Evolutionary conservation across 2,888 invertebrate species (phyloP).

Genomic region (Catocala fraxini): DNA sequence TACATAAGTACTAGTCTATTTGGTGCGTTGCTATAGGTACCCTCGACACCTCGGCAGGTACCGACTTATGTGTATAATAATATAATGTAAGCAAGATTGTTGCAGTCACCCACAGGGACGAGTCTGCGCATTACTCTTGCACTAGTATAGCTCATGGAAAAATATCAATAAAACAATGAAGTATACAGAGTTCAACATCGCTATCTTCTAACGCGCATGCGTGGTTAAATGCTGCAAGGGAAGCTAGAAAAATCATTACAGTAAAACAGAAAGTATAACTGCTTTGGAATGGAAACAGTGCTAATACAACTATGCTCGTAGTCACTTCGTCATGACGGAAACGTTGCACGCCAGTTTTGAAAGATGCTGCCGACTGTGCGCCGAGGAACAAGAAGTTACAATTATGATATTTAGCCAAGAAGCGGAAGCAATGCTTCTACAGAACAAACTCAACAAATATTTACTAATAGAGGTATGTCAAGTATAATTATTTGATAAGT

Average conservation of each 20-base stretch:
- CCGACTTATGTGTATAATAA: not conserved
- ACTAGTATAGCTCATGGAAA: slow-evolving; percentile 36
- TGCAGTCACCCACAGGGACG: slow-evolving; percentile 17
- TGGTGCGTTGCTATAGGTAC: too few relatives aligned
- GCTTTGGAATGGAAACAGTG: slow-evolving; percentile 36
- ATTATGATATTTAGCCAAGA: slow-evolving; percentile 90
- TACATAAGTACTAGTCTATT: too few relatives aligned
- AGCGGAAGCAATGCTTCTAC: slow-evolving; percentile 89
- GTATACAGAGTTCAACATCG: slow-evolving; percentile 60
- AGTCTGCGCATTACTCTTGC: slow-evolving; percentile 52
- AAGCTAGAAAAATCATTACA: slow-evolving; percentile 73
- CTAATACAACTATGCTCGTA: slow-evolving; percentile 33
- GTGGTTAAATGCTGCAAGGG: slow-evolving; percentile 54
- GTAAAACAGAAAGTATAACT: slow-evolving; percentile 55
- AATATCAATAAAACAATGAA: slow-evolving; percentile 67
- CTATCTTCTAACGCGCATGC: slow-evolving; percentile 70
- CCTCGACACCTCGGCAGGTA: not conserved
- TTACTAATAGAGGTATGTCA: slow-evolving; percentile 88
- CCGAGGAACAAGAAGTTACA: slow-evolving; percentile 87
- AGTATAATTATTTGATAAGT: too few relatives aligned
- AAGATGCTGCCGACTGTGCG: slow-evolving; percentile 90
- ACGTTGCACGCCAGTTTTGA: slow-evolving; percentile 68
- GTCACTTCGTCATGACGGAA: slow-evolving; percentile 53
- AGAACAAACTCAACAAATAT: slow-evolving; percentile 90
- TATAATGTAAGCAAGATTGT: not conserved